Evolutionary conservation across 2,113 vertebrate species (phyloP), one percentile per base, ranked within the genome.

Genomic region (Girardinichthys multiradiatus): DNA sequence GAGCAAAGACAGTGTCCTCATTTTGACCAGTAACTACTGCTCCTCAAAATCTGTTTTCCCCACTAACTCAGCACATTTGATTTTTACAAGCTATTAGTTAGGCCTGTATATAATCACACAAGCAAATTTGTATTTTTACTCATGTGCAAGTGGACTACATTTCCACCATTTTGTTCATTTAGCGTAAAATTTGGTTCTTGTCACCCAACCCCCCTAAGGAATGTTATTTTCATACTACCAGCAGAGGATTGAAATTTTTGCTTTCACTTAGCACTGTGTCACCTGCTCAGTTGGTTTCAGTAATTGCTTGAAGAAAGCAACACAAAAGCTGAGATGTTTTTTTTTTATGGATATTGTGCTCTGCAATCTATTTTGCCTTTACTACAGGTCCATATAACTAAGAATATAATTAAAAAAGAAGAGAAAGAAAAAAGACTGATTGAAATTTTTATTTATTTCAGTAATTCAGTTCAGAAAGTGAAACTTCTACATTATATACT

Each of bases 121-220:
- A 62, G 48, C 54, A 74, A 79, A 83, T 68, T 85, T 4, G 42
- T 51, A 58, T 77, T 79, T 73, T 57, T 26, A 29, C 42, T 37
- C 70, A 63, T 72, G 15, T 75, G 66, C 72, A 81, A 83, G 63
- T 74, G 70, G 48, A 63, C 26, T 77, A 57, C 64, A 76, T 76
- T 71, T 68, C 35, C 57, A 70, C 45, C 33, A 62, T 84, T 84
- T 61, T 31, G 61, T 87, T 58, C 51, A 61, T 84, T 86, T 86
- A 80, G 82, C 74, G 77, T 85, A 28, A 68, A 87, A 87, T 86
- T 80, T 85, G 45, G 79, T 76, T 82, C 76, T 73, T 86, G 77
- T 88, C 77, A 87, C 82, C n/a, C 65, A 82, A 73, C 51, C 71
- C 88, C 90, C 87, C 88, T 93, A 89, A 91, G 79, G 68, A 68